Evolutionary conservation across 2,113 vertebrate genomes (phyloP).

Genomic region (Trogon surrucura): DNA sequence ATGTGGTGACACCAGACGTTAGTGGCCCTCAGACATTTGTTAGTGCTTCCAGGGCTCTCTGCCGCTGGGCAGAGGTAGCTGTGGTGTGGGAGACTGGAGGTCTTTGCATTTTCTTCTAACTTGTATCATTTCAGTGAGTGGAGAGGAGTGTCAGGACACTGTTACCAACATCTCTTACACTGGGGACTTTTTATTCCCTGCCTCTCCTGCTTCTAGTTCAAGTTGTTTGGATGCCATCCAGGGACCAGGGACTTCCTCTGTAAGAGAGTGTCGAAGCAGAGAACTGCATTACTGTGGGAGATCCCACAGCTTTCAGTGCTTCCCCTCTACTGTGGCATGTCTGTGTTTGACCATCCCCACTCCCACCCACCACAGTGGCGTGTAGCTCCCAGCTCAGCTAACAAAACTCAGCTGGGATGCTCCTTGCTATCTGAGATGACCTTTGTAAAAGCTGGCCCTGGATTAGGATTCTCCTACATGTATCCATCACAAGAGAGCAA

Average conservation of each 20-base stretch:
- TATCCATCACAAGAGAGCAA: not conserved
- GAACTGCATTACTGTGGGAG: not conserved
- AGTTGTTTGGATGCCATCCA: not conserved
- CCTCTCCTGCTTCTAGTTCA: not conserved
- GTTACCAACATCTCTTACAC: not conserved
- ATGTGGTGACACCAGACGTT: not conserved
- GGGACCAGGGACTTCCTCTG: not conserved
- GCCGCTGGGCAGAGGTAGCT: accelerated
- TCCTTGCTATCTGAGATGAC: not conserved
- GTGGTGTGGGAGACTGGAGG: not conserved
- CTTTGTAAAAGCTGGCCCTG: not conserved
- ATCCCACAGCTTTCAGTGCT: not conserved
- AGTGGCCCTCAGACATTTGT: not conserved
- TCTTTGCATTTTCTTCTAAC: not conserved
- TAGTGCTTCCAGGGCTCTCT: not conserved
- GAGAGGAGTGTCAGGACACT: not conserved
- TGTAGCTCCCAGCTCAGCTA: not conserved
- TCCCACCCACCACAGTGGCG: not conserved
- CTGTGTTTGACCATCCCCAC: not conserved
- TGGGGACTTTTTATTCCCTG: not conserved
- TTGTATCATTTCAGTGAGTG: not conserved
- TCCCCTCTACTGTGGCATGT: not conserved
- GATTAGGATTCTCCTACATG: not conserved
- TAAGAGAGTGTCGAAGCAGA: too few relatives aligned
- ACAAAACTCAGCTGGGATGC: not conserved